Evolutionary conservation across 2,797 vertebrate genomes (phyloP).

Genomic region (Crenichthys baileyi): DNA sequence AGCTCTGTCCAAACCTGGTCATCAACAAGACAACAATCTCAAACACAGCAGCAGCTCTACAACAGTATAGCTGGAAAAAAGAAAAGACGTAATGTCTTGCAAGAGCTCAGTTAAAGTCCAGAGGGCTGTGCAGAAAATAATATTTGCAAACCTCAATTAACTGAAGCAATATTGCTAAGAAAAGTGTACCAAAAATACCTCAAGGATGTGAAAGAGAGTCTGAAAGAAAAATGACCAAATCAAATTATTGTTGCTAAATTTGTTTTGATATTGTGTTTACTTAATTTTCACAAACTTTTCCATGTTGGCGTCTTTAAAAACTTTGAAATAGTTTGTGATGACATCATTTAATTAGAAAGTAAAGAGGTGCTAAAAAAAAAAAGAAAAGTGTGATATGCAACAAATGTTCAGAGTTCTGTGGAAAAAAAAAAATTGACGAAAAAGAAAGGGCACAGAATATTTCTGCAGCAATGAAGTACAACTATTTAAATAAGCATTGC

Average conservation of each 20-base stretch:
- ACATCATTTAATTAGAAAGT: neutral
- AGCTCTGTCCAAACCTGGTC: neutral
- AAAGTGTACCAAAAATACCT: neutral
- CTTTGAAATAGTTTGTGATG: neutral
- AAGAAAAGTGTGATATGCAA: neutral
- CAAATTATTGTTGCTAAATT: neutral
- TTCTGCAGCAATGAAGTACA: neutral
- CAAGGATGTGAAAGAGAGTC: neutral
- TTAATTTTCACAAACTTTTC: neutral
- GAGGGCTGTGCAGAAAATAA: neutral
- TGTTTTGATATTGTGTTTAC: neutral
- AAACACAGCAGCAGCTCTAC: neutral
- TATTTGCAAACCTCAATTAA: neutral
- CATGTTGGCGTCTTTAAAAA: neutral
- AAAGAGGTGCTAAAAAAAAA: neutral
- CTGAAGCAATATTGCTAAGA: neutral
- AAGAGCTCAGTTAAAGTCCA: neutral
- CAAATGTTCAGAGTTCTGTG: too few species aligned
- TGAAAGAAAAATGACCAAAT: neutral
- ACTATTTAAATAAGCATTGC: neutral
- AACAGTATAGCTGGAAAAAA: neutral
- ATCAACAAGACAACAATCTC: neutral
- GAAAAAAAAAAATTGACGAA: too few species aligned
- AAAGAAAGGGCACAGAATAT: neutral
- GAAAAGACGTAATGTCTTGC: too few species aligned